phyloP scores from a whole-genome alignment of 2,113 vertebrate species.

The Ammodytes dubius region DNA sequence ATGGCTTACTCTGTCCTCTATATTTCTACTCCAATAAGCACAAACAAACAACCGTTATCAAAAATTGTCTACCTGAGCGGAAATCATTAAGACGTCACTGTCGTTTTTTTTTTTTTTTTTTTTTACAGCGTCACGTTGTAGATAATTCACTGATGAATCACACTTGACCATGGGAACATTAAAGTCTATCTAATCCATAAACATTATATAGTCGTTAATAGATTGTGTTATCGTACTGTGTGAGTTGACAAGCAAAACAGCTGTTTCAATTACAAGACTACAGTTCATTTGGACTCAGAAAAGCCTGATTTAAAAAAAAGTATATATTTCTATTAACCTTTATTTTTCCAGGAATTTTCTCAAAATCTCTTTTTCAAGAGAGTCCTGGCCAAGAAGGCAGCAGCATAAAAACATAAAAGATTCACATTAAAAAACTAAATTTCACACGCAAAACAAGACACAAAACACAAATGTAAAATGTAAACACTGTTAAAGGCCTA shows the following conservation, averaged over 20 bases:
- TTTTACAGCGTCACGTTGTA: background rate
- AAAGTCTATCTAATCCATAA: background rate
- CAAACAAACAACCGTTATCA: background rate
- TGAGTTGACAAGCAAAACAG: background rate
- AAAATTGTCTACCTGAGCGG: background rate
- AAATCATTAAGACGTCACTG: background rate
- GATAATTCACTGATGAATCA: conserved; percentile 9
- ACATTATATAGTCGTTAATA: background rate
- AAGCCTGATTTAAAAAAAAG: too few species aligned
- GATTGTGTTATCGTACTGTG: background rate
- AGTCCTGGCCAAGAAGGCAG: too few species aligned
- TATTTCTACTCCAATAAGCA: conserved; percentile 8
- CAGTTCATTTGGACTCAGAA: background rate
- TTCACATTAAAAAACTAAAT: too few species aligned
- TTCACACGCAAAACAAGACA: too few species aligned
- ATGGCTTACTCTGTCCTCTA: conserved; percentile 5
- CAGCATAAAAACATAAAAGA: too few species aligned
- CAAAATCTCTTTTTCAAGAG: too few species aligned
- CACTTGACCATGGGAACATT: background rate
- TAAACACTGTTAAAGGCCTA: too few species aligned
- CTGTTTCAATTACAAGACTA: background rate
- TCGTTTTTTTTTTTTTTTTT: background rate
- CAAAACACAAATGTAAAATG: too few species aligned
- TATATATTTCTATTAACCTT: too few species aligned
- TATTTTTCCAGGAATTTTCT: too few species aligned